Evolutionary conservation across 2,113 vertebrate species (phyloP).

Genomic region (Vulpes vulpes): DNA sequence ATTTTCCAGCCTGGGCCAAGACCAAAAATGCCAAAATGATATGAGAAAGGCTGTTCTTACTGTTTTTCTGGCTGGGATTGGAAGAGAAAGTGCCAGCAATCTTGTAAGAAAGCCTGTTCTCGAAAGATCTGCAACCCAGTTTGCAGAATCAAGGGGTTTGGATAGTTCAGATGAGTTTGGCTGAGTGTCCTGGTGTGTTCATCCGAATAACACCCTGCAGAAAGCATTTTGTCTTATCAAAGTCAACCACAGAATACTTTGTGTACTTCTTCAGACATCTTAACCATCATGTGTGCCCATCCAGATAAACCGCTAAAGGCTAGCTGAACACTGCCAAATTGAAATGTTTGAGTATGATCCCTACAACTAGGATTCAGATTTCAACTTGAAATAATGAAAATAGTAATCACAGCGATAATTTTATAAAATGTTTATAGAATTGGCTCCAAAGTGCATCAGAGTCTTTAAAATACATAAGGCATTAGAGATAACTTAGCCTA

Average conservation of each 20-base stretch:
- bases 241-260: conserved; percentile 68
- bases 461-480: conserved; percentile 24
- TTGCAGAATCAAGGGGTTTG: conserved; percentile 83
- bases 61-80: conserved; percentile 85
- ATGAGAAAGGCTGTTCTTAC: conserved; percentile 86
- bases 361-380: conserved; percentile 65
- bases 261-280: conserved; percentile 71
- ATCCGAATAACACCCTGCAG: conserved; percentile 67
- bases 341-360: conserved; percentile 50
- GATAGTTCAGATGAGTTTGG: conserved; percentile 83
- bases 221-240: conserved; percentile 78
- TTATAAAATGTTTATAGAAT: conserved; percentile 42
- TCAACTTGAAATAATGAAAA: conserved; percentile 68
- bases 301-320: conserved; percentile 71
- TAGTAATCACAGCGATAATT: conserved; percentile 44
- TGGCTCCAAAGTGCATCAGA: conserved; percentile 9
- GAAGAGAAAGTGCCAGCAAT: conserved; percentile 84
- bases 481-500: conserved; percentile 6
- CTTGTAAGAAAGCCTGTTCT: conserved; percentile 86
- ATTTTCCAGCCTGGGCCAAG: conserved; percentile 85
- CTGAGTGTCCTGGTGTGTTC: conserved; percentile 77
- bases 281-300: conserved; percentile 58
- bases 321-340: conserved; percentile 53
- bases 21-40: conserved; percentile 87
- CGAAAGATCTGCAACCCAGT: conserved; percentile 84